phyloP scores from a whole-genome alignment of 2,888 invertebrate genomes.

The Lasioglossum lativentre region DNA sequence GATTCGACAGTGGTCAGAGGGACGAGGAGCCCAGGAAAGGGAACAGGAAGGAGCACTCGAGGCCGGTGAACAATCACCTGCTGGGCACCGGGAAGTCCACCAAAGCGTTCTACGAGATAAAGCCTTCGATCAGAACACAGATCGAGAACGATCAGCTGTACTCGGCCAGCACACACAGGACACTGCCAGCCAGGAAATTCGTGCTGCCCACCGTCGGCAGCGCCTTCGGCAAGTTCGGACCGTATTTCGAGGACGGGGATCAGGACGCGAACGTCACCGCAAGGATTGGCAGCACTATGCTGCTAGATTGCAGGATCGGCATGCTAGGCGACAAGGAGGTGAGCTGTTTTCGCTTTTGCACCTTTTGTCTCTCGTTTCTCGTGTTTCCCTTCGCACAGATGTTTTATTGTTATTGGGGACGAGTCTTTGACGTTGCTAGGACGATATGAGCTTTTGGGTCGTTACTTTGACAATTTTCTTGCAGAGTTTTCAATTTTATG shows the following conservation, averaged over 20 bases:
- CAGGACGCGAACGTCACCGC: slow-evolving; percentile 86
- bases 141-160: slow-evolving; percentile 60
- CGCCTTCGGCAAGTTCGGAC: slow-evolving; percentile 84
- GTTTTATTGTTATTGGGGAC: not conserved
- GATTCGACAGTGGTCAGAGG: slow-evolving; percentile 4
- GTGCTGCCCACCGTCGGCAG: slow-evolving; percentile 80
- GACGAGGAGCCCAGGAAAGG: slow-evolving; percentile 45
- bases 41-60: slow-evolving; percentile 69
- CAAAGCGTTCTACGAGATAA: slow-evolving; percentile 80
- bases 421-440: not conserved
- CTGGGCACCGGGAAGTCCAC: slow-evolving; percentile 69
- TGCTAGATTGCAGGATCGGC: slow-evolving; percentile 87
- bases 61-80: slow-evolving; percentile 71
- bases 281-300: slow-evolving; percentile 86
- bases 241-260: slow-evolving; percentile 87
- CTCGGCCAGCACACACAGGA: slow-evolving; percentile 48
- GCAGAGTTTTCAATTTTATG: not conserved
- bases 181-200: slow-evolving; percentile 59
- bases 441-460: not conserved
- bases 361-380: not conserved
- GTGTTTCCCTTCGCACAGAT: not conserved
- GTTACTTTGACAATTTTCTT: not conserved
- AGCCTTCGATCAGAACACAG: slow-evolving; percentile 78
- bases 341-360: not conserved
- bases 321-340: slow-evolving; percentile 85